Evolutionary conservation across 2,113 vertebrate genomes (phyloP).

Genomic region (Pica pica): DNA sequence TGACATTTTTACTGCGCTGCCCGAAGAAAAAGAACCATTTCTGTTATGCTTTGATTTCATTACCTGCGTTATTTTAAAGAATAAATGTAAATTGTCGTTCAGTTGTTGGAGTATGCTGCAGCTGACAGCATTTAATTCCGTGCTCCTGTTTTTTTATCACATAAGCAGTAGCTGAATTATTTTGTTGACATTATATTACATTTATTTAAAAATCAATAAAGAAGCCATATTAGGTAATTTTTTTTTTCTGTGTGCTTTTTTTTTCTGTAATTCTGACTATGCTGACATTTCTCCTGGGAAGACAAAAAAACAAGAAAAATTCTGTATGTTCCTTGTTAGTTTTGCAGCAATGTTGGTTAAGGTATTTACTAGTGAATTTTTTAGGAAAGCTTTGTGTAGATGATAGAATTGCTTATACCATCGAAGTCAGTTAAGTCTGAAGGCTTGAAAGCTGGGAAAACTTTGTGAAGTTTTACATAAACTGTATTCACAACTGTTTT

Average conservation of each 20-base stretch:
- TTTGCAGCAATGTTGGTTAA: neutral
- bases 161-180: neutral
- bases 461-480: fast-evolving
- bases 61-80: neutral
- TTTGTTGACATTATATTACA: neutral
- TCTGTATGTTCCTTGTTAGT: neutral
- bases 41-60: neutral
- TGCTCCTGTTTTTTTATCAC: neutral
- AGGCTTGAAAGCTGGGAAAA: neutral
- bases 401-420: neutral
- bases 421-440: neutral
- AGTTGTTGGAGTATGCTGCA: neutral
- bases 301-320: neutral
- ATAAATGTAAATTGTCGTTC: neutral
- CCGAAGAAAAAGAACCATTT: neutral
- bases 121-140: neutral
- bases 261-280: neutral
- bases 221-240: neutral
- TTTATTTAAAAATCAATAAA: constrained; percentile 33
- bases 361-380: neutral
- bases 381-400: neutral
- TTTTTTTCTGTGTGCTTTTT: neutral
- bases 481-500: neutral
- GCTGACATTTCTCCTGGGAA: neutral
- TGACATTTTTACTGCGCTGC: neutral